Evolutionary conservation across 1,140 invertebrate genomes (phyloP).

Genomic region (Oppia nitens): DNA sequence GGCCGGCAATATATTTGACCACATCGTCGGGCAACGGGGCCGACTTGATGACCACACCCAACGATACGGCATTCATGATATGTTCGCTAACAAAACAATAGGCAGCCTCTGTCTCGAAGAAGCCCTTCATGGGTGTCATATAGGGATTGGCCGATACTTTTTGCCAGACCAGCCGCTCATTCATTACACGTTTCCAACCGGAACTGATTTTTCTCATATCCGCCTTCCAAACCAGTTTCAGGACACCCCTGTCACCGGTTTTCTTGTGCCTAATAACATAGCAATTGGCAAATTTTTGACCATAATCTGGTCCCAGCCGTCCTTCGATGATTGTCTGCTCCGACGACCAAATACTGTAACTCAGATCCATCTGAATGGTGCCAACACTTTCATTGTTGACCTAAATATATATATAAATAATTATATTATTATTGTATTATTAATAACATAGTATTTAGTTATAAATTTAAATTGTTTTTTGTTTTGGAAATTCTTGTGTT

Average conservation of each 20-base stretch:
- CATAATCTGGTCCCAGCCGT: neutral
- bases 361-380: slow-evolving; percentile 3
- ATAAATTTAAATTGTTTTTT: too few species aligned
- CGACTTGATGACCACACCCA: neutral
- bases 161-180: slow-evolving; percentile 4
- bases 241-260: neutral
- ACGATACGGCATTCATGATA: neutral
- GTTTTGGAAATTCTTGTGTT: too few species aligned
- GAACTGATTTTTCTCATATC: neutral
- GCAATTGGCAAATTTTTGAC: neutral
- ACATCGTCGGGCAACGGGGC: neutral
- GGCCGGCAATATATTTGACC: neutral
- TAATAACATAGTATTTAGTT: too few species aligned
- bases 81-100: slow-evolving; percentile 11
- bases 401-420: neutral
- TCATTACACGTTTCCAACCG: neutral
- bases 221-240: neutral
- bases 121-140: slow-evolving; percentile 1
- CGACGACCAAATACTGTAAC: neutral
- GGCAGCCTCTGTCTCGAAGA: slow-evolving; percentile 9
- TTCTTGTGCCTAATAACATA: neutral
- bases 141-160: slow-evolving; percentile 4
- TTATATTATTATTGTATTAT: too few species aligned
- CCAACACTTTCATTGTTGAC: neutral
- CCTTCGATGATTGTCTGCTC: neutral